Conservation (phyloP, 2,113 vertebrate species). For the Eudorcas thomsonii region DNA sequence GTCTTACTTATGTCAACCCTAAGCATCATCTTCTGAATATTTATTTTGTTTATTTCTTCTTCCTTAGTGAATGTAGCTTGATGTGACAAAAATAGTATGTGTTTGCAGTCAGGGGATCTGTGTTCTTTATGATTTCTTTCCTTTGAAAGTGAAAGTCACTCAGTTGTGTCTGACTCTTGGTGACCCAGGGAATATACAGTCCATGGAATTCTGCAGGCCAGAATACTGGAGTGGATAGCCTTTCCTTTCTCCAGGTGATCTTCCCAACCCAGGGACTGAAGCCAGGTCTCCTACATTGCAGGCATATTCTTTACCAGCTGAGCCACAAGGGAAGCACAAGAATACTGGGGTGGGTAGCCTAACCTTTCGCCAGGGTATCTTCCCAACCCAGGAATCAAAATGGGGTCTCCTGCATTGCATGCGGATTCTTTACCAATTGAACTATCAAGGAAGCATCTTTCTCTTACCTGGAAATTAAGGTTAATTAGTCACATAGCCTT, state of each 20-base stretch:
- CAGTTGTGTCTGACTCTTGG: not conserved
- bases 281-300: not conserved
- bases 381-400: not conserved
- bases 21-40: not conserved
- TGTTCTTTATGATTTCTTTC: not conserved
- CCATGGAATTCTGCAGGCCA: not conserved
- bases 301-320: not conserved
- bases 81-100: not conserved
- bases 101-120: not conserved
- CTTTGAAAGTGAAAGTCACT: not conserved
- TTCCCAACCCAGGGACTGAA: not conserved
- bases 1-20: not conserved
- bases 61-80: not conserved
- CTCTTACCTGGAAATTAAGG: not conserved
- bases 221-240: not conserved
- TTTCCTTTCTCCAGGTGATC: not conserved
- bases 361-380: not conserved
- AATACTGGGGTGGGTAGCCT: not conserved
- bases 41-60: not conserved
- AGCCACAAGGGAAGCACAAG: not conserved
- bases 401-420: not conserved
- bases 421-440: not conserved
- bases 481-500: not conserved
- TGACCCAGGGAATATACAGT: not conserved
- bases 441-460: not conserved